Evolutionary conservation across 1,140 invertebrate species (phyloP), one percentile per base, ranked within the genome.

Genomic region (Drosophila ficusphila): DNA sequence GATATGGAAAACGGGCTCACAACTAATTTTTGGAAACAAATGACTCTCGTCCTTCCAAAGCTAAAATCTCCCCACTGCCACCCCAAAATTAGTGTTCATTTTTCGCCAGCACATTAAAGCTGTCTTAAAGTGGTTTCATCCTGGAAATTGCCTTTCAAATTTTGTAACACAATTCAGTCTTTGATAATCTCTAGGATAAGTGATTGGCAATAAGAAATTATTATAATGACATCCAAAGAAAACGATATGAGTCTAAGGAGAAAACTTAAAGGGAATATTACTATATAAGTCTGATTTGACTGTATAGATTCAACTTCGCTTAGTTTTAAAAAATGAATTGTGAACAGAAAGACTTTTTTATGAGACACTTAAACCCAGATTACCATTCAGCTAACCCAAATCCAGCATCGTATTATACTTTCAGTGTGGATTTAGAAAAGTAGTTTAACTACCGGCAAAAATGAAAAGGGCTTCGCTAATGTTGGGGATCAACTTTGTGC

Each of bases 11-110:
- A 65, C 69, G 62, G 70, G 79, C 79, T 69, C 76, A 85, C 81
- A 85, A 79, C 79, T 76, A 79, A 85, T 76, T 72, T 83, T 79
- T 79, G 70, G 76, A 75, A 83, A 76, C 79, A 83, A 85, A 85
- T 86, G 79, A 85, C 65, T 85, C 57, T 64, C 54, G 47, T 68
- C 61, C 64, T 52, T 25, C 12, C 34, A 16, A 31, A 41, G 18
- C 52, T 44, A 18, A 44, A 34, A 49, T 29, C 39, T 31, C 39
- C 29, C 53, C 16, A 8, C 33, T 12, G 6, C 9, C 11, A 25
- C 19, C 27, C 14, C 8, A 23, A 18, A 19, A 23, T 16, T 21
- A 18, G n/a, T 27, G 9, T 12, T 4, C 33, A 19, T 25, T 34
- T 29, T 29, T 9, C 16, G 14, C 41, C 23, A 9, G 11, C 19